phyloP scores from a whole-genome alignment of 2,888 invertebrate genomes.

The Agrenia bidenticulata region DNA sequence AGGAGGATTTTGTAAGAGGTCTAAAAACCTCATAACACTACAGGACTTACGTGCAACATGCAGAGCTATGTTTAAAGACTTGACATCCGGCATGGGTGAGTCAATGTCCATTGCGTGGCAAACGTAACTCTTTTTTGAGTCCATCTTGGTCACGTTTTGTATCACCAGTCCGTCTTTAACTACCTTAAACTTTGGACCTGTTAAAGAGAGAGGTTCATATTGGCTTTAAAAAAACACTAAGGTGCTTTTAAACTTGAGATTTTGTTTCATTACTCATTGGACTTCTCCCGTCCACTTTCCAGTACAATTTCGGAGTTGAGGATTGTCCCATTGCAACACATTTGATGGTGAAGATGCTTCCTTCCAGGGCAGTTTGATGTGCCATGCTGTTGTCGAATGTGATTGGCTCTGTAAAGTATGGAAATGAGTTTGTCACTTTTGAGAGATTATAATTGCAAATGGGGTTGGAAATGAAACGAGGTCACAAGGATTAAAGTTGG shows the following conservation, averaged over 20 bases:
- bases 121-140: constrained; percentile 32
- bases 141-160: constrained; percentile 38
- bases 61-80: constrained; percentile 38
- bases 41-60: constrained; percentile 31
- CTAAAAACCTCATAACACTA: not conserved
- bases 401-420: constrained; percentile 31
- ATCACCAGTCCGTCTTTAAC: constrained; percentile 42
- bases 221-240: constrained; percentile 4
- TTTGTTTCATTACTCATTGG: constrained; percentile 31
- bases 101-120: constrained; percentile 46
- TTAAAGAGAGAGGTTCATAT: not conserved
- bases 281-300: constrained; percentile 43
- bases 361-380: constrained; percentile 42
- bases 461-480: no score
- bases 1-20: not conserved
- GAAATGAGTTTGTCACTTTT: not conserved
- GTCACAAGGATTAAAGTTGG: not conserved
- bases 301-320: constrained; percentile 41
- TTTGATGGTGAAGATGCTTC: constrained; percentile 35
- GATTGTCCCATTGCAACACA: constrained; percentile 42
- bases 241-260: not conserved
- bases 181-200: constrained; percentile 43
- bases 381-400: constrained; percentile 40
- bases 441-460: no score
- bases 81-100: constrained; percentile 42